Percentiles rank a stretch among this genome's conserved stretches.
phyloP scores from a whole-genome alignment of 1,140 invertebrate species.

The Papilio dardanus region DNA sequence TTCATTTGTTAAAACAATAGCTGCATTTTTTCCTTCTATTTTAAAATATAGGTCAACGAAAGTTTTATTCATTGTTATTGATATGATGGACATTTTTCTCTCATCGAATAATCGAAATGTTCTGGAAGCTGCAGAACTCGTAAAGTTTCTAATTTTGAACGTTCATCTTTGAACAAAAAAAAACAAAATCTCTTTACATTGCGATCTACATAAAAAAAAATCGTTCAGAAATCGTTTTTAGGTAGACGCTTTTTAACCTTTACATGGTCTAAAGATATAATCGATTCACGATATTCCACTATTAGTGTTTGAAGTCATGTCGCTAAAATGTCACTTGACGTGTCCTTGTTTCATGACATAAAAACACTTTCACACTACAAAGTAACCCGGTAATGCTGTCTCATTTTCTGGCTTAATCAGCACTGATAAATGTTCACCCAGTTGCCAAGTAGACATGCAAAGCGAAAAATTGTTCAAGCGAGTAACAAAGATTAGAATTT shows the following conservation, averaged over 20 bases:
- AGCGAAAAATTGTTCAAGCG: background rate
- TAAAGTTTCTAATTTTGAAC: too few species aligned
- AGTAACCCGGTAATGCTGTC: background rate
- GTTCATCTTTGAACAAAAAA: too few species aligned
- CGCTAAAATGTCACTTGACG: background rate
- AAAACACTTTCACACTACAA: constrained; percentile 3
- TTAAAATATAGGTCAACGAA: background rate
- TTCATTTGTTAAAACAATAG: background rate
- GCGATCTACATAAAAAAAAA: background rate
- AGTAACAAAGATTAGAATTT: too few species aligned
- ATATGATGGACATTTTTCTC: too few species aligned
- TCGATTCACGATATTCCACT: background rate
- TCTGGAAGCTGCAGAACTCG: too few species aligned
- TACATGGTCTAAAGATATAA: background rate
- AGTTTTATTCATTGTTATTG: too few species aligned
- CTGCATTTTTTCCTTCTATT: background rate
- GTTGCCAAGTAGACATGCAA: background rate
- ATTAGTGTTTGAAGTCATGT: background rate
- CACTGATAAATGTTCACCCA: background rate
- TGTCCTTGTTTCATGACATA: constrained; percentile 16
- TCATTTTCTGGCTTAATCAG: background rate
- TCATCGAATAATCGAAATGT: too few species aligned
- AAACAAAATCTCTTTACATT: too few species aligned
- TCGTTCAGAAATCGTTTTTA: too few species aligned
- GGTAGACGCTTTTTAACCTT: background rate